Conservation (phyloP, 2,113 vertebrate genomes). For the Origma solitaria region DNA sequence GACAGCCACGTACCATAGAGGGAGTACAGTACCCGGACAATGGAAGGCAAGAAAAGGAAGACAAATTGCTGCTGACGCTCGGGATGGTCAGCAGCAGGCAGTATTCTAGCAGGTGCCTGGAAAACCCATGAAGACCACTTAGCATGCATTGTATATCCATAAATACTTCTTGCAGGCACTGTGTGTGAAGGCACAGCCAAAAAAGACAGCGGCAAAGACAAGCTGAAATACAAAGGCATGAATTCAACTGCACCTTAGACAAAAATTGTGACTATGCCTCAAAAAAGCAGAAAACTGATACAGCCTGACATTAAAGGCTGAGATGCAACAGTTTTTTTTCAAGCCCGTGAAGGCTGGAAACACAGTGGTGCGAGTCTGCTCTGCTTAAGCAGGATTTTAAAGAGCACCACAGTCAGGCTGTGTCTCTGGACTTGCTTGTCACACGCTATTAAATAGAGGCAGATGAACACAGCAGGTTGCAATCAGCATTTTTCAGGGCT, state of each 20-base stretch:
- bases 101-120: constrained; percentile 58
- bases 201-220: constrained; percentile 71
- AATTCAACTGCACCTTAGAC: constrained; percentile 62
- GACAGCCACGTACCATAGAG: constrained; percentile 23
- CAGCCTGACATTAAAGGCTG: constrained; percentile 23
- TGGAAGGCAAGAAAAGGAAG: constrained; percentile 44
- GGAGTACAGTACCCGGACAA: constrained; percentile 36
- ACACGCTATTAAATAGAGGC: constrained; percentile 66
- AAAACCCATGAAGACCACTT: constrained; percentile 62
- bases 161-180: constrained; percentile 77
- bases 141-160: constrained; percentile 58
- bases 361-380: constrained; percentile 19
- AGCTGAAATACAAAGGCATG: constrained; percentile 69
- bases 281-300: constrained; percentile 52
- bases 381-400: constrained; percentile 52
- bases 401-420: constrained; percentile 66
- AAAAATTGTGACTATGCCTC: constrained; percentile 47
- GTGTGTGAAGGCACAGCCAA: constrained; percentile 79
- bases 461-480: constrained; percentile 66
- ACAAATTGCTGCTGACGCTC: not conserved
- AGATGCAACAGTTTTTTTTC: constrained; percentile 7
- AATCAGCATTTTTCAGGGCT: constrained; percentile 54
- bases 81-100: constrained; percentile 27
- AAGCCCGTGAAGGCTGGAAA: constrained; percentile 5
- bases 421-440: constrained; percentile 56